A percentile compares a stretch with the other conserved stretches of the same genome.
phyloP scores from a whole-genome alignment of 2,888 invertebrate genomes.

The Synanthedon myopaeformis region DNA sequence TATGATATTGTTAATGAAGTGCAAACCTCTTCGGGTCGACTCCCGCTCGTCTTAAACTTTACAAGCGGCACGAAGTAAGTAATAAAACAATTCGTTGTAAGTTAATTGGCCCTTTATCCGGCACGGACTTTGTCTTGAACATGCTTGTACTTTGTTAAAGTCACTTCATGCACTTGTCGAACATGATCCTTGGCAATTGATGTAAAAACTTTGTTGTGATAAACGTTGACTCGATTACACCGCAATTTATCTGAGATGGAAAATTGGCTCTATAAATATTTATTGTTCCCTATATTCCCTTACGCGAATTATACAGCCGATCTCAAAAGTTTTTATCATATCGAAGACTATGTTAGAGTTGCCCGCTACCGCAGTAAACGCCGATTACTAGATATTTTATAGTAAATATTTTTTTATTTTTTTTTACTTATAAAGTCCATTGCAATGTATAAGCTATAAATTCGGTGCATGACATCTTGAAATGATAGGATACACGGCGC shows the following conservation, averaged over 20 bases:
- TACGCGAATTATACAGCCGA: conserved; percentile 36
- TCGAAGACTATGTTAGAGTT: conserved; percentile 31
- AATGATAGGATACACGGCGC: conserved; percentile 28
- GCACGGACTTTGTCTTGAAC: conserved; percentile 36
- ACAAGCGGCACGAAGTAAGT: conserved; percentile 33
- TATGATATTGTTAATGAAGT: not conserved
- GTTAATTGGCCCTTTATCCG: conserved; percentile 52
- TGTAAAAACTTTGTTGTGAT: conserved; percentile 51
- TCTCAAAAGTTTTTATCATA: conserved; percentile 39
- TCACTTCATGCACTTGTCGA: conserved; percentile 10
- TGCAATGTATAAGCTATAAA: conserved; percentile 16
- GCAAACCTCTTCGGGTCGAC: not conserved
- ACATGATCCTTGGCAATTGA: conserved; percentile 17
- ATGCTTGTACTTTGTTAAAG: conserved; percentile 33
- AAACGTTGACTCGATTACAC: conserved; percentile 55
- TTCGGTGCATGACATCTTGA: conserved; percentile 26
- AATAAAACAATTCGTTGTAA: conserved; percentile 54
- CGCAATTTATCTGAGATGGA: conserved; percentile 52
- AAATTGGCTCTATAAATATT: conserved; percentile 62
- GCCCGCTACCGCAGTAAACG: conserved; percentile 26
- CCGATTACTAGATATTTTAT: conserved; percentile 22
- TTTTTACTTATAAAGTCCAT: conserved; percentile 13
- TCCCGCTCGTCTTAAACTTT: conserved; percentile 23
- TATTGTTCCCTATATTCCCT: conserved; percentile 41
- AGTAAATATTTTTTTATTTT: conserved; percentile 18